Evolutionary conservation across 30 jellyfish, hydroid and myxozoan species (phyloP), one percentile per base, ranked within the genome.

Genomic region (Cassiopea xamachana): DNA sequence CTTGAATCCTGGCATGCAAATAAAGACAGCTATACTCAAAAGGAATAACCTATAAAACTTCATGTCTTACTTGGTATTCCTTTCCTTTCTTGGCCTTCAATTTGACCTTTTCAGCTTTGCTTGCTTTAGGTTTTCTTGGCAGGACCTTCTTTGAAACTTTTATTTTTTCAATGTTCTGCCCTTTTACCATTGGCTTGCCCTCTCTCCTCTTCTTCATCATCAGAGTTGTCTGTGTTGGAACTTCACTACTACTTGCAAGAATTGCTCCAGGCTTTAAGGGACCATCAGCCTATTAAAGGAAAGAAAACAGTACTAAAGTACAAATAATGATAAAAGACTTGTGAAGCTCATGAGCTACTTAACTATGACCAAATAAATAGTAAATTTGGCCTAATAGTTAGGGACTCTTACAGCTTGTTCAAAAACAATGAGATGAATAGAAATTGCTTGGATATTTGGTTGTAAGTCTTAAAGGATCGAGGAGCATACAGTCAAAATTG

Each of bases 221-320:
- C 5, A 87, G 93, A 1, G 93, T 60, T 17, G 50, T 47, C 47
- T 48, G 71, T 4, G 80, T 17, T 46, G 46, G 18, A 17, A 75
- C 19, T 1, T 86, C 93, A 7, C 55, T 77, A 45, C 64, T 86
- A 50, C 75, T 79, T 12, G 90, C 59, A 43, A 89, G 85, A 17
- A 80, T 80, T 1, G 96, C 96, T 14, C 96, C 96, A 12, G 96
- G 96, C 44, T 80, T 80, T 15, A 89, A 48, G 39, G 96, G 96
- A 10, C 96, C 96, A 48, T 89, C 96, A 51, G 96, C 86, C 96
- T 89, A 72, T 1, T 14, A 43, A 27, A 77, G 43, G n/a, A 75
- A 60, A 7, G 1, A 18, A 60, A 64, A 17, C 15, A 13, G 74
- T 2, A 47, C 7, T 73, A 7, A 69, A 69, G 8, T 17, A 9